These are phyloP conservation scores for Ophiothrix spiculata DNA, from an alignment of 35 echinoderm and acorn worm genomes.

Conservation along the genomic window DNA sequence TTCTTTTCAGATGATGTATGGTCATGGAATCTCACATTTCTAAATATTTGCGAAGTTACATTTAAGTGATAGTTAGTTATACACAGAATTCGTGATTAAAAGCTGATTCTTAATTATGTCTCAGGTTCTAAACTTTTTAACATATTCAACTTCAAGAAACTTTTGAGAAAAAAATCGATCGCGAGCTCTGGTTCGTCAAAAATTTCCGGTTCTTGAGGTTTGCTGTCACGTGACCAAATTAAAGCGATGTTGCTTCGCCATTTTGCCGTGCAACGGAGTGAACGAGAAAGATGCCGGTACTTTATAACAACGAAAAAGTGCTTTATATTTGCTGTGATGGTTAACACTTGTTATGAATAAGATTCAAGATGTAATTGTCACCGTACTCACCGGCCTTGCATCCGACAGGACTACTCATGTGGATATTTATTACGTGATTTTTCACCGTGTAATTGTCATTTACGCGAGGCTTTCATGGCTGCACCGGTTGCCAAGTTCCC, in stretches of 20 bases:
- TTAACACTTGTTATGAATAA: neutral
- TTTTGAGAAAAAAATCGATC: too few relatives aligned
- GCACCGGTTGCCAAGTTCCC: conserved; percentile 92
- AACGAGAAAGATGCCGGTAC: neutral
- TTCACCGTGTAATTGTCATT: conserved; percentile 7
- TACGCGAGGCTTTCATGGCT: conserved; percentile 71
- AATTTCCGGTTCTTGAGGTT: neutral
- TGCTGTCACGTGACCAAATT: conserved; percentile 40
- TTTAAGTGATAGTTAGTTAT: too few relatives aligned
- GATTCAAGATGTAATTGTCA: conserved; percentile 4
- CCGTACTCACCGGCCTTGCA: neutral
- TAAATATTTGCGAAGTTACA: too few relatives aligned
- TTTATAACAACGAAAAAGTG: neutral
- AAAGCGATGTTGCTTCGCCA: neutral
- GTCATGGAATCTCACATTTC: too few relatives aligned
- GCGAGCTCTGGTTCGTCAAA: conserved; percentile 4
- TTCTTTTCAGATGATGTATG: too few relatives aligned
- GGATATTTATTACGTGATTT: neutral
- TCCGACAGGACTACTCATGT: neutral
- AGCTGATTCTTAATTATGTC: too few relatives aligned
- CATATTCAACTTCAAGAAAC: too few relatives aligned
- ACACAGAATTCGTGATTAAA: too few relatives aligned
- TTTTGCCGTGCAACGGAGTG: conserved; percentile 3
- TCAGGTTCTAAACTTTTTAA: too few relatives aligned
- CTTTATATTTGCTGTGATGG: neutral